These are phyloP conservation scores for Idaea aversata DNA, from an alignment of 2,888 invertebrate species.

Conservation along the genomic window DNA sequence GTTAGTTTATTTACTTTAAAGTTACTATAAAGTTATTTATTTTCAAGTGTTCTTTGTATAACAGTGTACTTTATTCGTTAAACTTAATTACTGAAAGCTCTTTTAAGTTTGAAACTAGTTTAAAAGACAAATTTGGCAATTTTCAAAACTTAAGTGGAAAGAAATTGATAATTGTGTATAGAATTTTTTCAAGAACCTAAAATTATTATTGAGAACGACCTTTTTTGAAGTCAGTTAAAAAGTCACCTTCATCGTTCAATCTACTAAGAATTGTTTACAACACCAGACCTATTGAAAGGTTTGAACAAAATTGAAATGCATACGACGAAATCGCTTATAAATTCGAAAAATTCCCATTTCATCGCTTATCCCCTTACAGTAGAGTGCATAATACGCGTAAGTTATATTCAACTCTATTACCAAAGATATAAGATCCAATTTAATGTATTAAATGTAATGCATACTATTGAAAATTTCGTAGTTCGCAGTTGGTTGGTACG, in stretches of 20 bases:
- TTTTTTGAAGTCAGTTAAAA: neutral
- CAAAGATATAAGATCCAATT: neutral
- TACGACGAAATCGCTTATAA: constrained; percentile 43
- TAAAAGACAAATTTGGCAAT: neutral
- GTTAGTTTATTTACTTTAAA: neutral
- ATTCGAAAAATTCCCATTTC: constrained; percentile 43
- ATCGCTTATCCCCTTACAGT: constrained; percentile 21
- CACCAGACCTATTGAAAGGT: constrained; percentile 30
- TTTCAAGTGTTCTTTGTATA: neutral
- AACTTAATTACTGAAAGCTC: neutral
- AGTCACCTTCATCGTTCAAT: constrained; percentile 19
- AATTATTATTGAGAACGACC: neutral
- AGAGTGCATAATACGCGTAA: constrained; percentile 2
- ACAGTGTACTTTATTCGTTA: neutral
- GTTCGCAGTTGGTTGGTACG: constrained; percentile 36
- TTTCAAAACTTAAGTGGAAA: neutral
- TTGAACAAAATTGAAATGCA: constrained; percentile 49
- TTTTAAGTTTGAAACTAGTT: neutral
- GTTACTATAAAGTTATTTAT: neutral
- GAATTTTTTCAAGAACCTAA: neutral
- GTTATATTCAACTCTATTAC: constrained; percentile 18
- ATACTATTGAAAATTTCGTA: constrained; percentile 53
- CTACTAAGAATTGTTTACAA: constrained; percentile 33
- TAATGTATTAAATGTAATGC: constrained; percentile 48
- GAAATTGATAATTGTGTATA: neutral